Conservation (phyloP, 2,797 vertebrate genomes). For the Threskiornis aethiopicus region DNA sequence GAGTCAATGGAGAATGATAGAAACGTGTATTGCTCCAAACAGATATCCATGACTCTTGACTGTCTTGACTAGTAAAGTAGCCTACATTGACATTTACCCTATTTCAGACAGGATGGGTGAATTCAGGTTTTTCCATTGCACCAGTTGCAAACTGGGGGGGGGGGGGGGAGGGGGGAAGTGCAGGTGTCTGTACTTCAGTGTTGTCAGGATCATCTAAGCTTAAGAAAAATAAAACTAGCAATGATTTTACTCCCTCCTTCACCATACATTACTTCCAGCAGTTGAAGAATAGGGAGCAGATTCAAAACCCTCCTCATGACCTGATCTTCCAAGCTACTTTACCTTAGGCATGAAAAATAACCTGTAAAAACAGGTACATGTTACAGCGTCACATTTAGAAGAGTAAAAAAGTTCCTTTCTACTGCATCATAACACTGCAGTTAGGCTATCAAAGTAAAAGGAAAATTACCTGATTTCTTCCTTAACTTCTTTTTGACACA, state of each 20-base stretch:
- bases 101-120: neutral
- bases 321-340: neutral
- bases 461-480: neutral
- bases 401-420: neutral
- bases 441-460: neutral
- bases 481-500: neutral
- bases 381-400: neutral
- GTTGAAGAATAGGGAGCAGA: neutral
- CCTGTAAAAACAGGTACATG: neutral
- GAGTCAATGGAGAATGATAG: neutral
- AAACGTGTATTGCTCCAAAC: neutral
- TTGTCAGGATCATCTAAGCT: neutral
- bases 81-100: neutral
- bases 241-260: neutral
- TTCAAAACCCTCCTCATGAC: neutral
- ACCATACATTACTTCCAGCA: neutral
- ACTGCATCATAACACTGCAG: neutral
- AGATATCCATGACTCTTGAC: neutral
- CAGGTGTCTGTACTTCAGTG: neutral
- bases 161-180: no score
- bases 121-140: neutral
- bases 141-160: fast-evolving
- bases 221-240: neutral
- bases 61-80: neutral
- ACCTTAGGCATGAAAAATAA: neutral